Percentiles rank a stretch among this genome's conserved stretches.
These are phyloP conservation scores for Erynnis tages DNA, from an alignment of 2,888 invertebrate genomes.

Conservation along the genomic window DNA sequence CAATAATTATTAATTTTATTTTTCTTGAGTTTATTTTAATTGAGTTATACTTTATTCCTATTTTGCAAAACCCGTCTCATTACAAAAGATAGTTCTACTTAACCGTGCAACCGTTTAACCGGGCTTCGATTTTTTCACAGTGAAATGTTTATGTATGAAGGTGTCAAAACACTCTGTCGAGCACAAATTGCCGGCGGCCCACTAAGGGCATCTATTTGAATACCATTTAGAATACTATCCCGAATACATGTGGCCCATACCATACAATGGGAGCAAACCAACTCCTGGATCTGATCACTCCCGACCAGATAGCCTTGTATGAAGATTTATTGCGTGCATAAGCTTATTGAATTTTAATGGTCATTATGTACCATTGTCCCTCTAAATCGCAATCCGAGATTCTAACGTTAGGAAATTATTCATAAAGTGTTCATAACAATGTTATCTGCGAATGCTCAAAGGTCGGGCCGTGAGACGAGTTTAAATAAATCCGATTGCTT, in stretches of 20 bases:
- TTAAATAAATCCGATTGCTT: conserved; percentile 45
- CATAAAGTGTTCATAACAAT: conserved; percentile 38
- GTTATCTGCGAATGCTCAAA: conserved; percentile 40
- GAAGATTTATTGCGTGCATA: conserved; percentile 71
- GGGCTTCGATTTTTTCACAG: conserved; percentile 45
- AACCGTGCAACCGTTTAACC: conserved; percentile 22
- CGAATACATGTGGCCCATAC: conserved; percentile 43
- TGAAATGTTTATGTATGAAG: conserved; percentile 73
- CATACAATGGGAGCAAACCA: conserved; percentile 50
- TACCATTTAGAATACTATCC: conserved; percentile 52
- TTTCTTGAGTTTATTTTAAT: too few species aligned
- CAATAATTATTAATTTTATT: too few species aligned
- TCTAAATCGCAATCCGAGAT: conserved; percentile 38
- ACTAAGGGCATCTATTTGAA: conserved; percentile 73
- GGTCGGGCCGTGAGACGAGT: conserved; percentile 46
- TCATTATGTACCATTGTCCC: conserved; percentile 63
- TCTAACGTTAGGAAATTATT: conserved; percentile 26
- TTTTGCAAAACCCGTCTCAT: too few species aligned
- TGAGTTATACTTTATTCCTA: too few species aligned
- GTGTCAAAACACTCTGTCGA: conserved; percentile 70
- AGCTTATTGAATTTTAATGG: conserved; percentile 76
- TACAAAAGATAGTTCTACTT: too few species aligned
- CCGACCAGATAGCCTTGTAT: conserved; percentile 75
- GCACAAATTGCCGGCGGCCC: conserved; percentile 69
- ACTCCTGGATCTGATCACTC: conserved; percentile 71